phyloP scores from a whole-genome alignment of 1,140 invertebrate genomes.

The Camponotus vicinus region DNA sequence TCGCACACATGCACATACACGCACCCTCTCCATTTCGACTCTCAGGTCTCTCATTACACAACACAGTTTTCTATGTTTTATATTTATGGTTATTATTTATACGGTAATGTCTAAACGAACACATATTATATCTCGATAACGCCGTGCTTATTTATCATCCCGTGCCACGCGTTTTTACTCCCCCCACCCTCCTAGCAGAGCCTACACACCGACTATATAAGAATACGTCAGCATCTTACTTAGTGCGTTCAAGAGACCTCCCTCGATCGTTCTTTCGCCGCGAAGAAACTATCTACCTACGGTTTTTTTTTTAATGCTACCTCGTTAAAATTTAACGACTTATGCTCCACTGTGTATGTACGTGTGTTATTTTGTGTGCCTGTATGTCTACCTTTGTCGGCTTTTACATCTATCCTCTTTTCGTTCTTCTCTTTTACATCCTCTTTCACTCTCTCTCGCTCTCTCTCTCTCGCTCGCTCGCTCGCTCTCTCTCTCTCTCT shows the following conservation, averaged over 20 bases:
- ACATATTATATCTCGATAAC: slow-evolving; percentile 83
- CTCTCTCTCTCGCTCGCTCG: neutral
- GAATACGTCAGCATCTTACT: slow-evolving; percentile 45
- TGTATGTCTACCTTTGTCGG: slow-evolving; percentile 27
- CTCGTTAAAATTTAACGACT: slow-evolving; percentile 63
- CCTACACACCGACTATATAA: slow-evolving; percentile 25
- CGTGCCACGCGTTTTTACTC: slow-evolving; percentile 33
- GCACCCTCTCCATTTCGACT: neutral
- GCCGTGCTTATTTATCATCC: slow-evolving; percentile 72
- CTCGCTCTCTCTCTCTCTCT: neutral
- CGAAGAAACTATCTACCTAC: slow-evolving; percentile 72
- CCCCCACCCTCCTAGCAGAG: neutral
- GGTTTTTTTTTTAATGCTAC: slow-evolving; percentile 51
- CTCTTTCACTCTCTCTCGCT: slow-evolving; percentile 7
- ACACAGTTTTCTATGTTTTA: slow-evolving; percentile 64
- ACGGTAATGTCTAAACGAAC: slow-evolving; percentile 83
- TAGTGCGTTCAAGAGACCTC: slow-evolving; percentile 26
- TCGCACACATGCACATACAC: neutral
- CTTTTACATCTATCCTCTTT: slow-evolving; percentile 8
- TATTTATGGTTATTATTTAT: slow-evolving; percentile 78
- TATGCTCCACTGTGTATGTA: slow-evolving; percentile 53
- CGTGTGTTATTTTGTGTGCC: slow-evolving; percentile 28
- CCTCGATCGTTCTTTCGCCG: slow-evolving; percentile 35
- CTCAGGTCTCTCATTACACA: slow-evolving; percentile 56
- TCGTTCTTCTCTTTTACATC: neutral